Percentiles rank a stretch among this genome's conserved stretches.
Conservation (phyloP, 2,113 vertebrate genomes). For the Malurus melanocephalus region DNA sequence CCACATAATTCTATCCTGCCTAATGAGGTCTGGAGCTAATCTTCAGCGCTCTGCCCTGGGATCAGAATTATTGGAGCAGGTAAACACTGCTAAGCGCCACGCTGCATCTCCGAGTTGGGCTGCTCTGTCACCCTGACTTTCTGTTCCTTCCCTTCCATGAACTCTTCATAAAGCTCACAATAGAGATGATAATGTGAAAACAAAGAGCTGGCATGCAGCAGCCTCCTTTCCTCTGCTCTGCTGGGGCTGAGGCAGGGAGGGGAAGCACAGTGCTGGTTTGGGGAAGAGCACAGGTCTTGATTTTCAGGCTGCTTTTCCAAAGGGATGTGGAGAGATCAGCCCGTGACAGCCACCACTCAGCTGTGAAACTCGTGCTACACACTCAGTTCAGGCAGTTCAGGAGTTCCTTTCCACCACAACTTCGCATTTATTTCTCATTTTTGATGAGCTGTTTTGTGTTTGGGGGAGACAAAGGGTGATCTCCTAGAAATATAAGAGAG, state of each 20-base stretch:
- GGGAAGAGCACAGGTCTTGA: neutral
- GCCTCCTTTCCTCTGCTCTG: neutral
- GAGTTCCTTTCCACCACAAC: neutral
- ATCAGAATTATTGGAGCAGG: slow-evolving; percentile 64
- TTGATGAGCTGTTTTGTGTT: neutral
- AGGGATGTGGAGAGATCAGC: neutral
- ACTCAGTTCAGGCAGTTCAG: neutral
- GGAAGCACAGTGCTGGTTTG: neutral
- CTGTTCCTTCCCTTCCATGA: neutral
- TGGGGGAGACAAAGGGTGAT: no score
- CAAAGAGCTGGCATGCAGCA: neutral
- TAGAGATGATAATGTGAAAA: neutral
- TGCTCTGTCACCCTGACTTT: neutral
- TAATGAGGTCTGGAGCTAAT: slow-evolving; percentile 68
- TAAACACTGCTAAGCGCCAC: slow-evolving; percentile 42
- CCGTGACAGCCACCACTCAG: neutral
- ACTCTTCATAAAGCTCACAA: neutral
- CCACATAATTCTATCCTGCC: slow-evolving; percentile 63
- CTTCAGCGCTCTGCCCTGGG: slow-evolving; percentile 44
- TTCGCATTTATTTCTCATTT: neutral
- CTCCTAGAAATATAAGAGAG: neutral
- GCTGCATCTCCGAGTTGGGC: neutral
- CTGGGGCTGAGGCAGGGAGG: neutral
- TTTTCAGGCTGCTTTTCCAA: neutral
- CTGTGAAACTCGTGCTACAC: neutral